Percentiles rank a stretch among this genome's conserved stretches.
Evolutionary conservation across 2,888 invertebrate genomes (phyloP).

Genomic region (Calameuta idolon): DNA sequence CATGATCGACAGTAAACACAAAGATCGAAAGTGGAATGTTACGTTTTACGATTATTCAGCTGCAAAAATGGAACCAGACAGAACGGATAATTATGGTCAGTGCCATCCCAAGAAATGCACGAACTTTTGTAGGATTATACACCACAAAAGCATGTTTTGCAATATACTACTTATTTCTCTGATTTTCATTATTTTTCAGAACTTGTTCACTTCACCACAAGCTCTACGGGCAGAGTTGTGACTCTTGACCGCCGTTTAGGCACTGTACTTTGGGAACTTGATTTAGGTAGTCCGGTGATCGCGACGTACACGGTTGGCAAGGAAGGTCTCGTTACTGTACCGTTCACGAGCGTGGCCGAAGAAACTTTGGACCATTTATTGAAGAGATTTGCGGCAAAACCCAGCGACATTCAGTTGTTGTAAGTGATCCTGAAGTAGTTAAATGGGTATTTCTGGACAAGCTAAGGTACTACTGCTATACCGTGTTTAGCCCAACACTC

Average conservation of each 20-base stretch:
- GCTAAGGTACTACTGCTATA: constrained; percentile 49
- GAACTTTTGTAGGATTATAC: no score
- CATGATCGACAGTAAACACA: constrained; percentile 88
- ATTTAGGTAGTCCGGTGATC: constrained; percentile 90
- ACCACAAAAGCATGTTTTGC: no score
- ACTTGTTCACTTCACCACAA: constrained; percentile 89
- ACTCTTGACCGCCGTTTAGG: constrained; percentile 88
- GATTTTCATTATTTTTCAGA: constrained; percentile 69
- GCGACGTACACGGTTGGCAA: constrained; percentile 85
- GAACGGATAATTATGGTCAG: constrained; percentile 84
- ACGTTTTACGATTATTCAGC: constrained; percentile 96
- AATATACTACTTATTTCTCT: not conserved
- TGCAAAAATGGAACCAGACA: constrained; percentile 81
- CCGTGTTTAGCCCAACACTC: constrained; percentile 82
- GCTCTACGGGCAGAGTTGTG: constrained; percentile 87
- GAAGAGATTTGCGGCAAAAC: constrained; percentile 64
- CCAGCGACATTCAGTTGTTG: constrained; percentile 69
- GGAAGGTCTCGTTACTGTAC: constrained; percentile 84
- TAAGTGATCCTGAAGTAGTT: constrained; percentile 55
- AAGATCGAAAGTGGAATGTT: constrained; percentile 91
- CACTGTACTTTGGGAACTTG: constrained; percentile 86
- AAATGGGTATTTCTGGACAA: not conserved
- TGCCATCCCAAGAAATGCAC: constrained; percentile 16
- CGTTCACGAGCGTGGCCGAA: constrained; percentile 90
- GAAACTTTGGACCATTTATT: constrained; percentile 80